Evolutionary conservation across 2,113 vertebrate genomes (phyloP), one percentile per base, ranked within the genome.

Genomic region (Percina caprodes): DNA sequence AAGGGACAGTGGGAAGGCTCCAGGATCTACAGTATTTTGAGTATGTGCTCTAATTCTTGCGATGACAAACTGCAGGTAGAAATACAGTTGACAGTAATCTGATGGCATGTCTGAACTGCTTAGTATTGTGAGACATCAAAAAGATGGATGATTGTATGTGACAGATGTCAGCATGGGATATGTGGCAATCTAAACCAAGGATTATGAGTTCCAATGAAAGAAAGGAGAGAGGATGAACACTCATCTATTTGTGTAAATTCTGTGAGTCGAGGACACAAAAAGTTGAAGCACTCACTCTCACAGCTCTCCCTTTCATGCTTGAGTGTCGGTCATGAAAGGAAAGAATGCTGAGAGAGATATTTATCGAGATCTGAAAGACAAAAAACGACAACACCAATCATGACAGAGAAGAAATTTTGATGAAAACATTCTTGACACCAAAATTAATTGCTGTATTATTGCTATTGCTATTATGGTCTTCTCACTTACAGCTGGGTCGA

Each of bases 281-380:
- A 88, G 68, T 26, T 16, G 77, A 86, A 54, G 23, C 55, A 7
- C 68, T 79, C 62, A 83, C 81, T 71, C 69, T 65, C 79, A 66
- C 82, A 89, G 80, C 77, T 83, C 71, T 51, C 74, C 71, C 83
- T 77, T 81, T 69, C 63, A 56, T 82, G 79, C 56, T 62, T 55
- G 71, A 76, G 77, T 70, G 72, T 74, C 16, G 9, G 84, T 69
- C 68, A 71, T 89, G 89, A 92, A 92, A 92, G 73, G 76, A 91
- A 88, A 87, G 84, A 93, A 86, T 77, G 90, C 85, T 86, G 75
- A 89, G 85, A 90, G 87, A 94, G 91, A 95, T 91, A 82, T 87
- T 58, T 88, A 93, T 90, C 71, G 83, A 78, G 61, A 90, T 75
- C 39, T 90, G 63, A 83, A 81, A 92, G 81, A 63, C 74, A 78